Base-by-base conservation (phyloP, 2,888 invertebrate genomes). In the Trichopria drosophilae region DNA sequence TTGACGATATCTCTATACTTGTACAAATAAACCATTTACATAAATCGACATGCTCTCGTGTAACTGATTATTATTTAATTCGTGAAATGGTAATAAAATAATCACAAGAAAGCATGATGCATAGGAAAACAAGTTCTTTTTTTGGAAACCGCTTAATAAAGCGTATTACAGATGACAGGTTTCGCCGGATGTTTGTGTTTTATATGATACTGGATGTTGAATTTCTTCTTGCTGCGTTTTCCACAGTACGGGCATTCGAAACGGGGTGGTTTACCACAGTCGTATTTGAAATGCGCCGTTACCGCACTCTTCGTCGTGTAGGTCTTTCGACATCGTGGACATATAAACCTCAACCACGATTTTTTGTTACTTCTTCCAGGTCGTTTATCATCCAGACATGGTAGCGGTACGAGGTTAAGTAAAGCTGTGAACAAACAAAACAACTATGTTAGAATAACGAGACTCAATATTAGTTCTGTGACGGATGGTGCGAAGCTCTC, bases 161-260 rank as follows among this genome's bases (percentile, higher is more conserved):
- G n/a, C n/a, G n/a, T n/a, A n/a, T n/a, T n/a, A n/a, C n/a, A 66
- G 39, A 65, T 45, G 20, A 67, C 62, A 3, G 69, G 62, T 32
- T 63, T 62, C 10, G 58, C 51, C 1, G 68, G 65, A 29, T 73
- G 73, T 43, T 69, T 68, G 34, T 68, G 60, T 18, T 66, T 61
- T 34, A 73, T 62, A 62, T 73, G 73, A 48, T 71, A 67, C 53
- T 70, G 68, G 3, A 75, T 60, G 52, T 72, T 72, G 53, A 69
- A 72, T 48, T 69, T 71, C 50, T 72, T 73, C 52, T 68, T 69
- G 55, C 67, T 71, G 19, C 68, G 59, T 32, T 72, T 71, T 6
- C 70, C 68, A 54, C 77, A 77, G 43, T 72, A 71, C 1, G 72
- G 70, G 23, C 77, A 77, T 41, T 72, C 66, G 55, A 75, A 56